Evolutionary conservation across 2,797 vertebrate species (phyloP).

Genomic region (Danionella dracula): DNA sequence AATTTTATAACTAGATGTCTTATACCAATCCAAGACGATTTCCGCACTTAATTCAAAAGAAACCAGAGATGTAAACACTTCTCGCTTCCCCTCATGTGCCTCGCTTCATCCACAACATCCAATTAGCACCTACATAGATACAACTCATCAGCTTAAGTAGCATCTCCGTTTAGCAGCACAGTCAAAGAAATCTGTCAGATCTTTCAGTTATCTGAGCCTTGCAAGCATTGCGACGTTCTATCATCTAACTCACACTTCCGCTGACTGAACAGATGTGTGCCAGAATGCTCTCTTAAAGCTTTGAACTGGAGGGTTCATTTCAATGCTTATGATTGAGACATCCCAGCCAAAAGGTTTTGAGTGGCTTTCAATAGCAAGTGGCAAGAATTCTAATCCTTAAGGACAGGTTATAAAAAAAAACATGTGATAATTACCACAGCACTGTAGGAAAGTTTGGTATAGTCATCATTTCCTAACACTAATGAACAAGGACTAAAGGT

Average conservation of each 20-base stretch:
- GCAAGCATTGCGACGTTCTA: background rate
- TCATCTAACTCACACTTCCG: background rate
- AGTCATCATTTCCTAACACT: slow-evolving; percentile 8
- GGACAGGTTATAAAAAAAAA: slow-evolving; percentile 14
- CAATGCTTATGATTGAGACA: slow-evolving; percentile 17
- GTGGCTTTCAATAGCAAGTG: slow-evolving; percentile 31
- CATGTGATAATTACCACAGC: slow-evolving; percentile 27
- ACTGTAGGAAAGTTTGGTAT: background rate
- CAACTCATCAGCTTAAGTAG: background rate
- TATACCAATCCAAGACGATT: background rate
- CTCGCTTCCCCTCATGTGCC: background rate
- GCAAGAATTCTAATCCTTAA: background rate
- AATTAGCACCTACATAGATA: background rate
- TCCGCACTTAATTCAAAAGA: background rate
- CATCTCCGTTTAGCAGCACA: background rate
- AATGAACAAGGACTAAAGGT: slow-evolving; percentile 17
- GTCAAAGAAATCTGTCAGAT: slow-evolving; percentile 15
- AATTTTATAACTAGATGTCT: background rate
- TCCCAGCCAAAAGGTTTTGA: slow-evolving; percentile 24
- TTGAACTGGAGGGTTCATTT: slow-evolving; percentile 19
- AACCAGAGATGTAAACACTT: background rate
- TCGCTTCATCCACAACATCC: background rate
- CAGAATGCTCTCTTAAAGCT: slow-evolving; percentile 11
- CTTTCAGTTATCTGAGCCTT: slow-evolving; percentile 13
- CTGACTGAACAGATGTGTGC: slow-evolving; percentile 25